Percentiles rank a stretch among this genome's conserved stretches.
phyloP scores from a whole-genome alignment of 2,113 vertebrate species.

The Ifrita kowaldi region DNA sequence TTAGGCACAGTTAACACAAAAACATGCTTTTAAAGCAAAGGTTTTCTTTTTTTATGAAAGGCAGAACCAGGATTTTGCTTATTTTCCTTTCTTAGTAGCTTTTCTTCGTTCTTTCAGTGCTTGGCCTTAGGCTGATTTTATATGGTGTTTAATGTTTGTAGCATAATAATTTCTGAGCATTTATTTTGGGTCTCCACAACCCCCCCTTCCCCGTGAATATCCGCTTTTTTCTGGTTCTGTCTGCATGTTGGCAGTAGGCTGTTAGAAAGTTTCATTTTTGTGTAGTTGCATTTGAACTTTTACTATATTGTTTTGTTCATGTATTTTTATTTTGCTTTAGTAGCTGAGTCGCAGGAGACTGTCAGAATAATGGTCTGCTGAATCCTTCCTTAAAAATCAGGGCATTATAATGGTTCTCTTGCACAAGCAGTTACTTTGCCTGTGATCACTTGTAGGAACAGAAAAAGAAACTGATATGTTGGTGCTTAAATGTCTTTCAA shows the following conservation, averaged over 20 bases:
- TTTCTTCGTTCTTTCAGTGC: neutral
- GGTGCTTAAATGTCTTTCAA: neutral
- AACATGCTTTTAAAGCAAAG: neutral
- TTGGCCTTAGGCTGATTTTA: neutral
- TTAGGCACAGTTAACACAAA: neutral
- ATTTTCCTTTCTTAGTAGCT: neutral
- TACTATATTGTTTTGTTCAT: neutral
- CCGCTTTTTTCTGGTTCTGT: neutral
- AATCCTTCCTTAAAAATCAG: neutral
- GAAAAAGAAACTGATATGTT: neutral
- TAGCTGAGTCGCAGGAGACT: neutral
- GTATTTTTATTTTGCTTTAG: neutral
- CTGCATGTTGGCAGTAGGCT: neutral
- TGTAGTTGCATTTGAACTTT: neutral
- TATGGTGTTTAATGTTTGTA: fast-evolving
- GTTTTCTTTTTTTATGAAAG: neutral
- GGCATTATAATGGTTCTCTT: neutral
- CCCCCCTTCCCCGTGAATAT: fast-evolving
- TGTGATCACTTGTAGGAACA: neutral
- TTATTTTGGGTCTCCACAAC: neutral
- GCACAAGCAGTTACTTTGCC: neutral
- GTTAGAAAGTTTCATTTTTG: neutral
- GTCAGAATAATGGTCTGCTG: neutral
- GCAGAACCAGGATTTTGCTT: neutral
- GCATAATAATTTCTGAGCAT: neutral